Base-by-base conservation (phyloP, 2,888 invertebrate genomes). In the Platycnemis pennipes region DNA sequence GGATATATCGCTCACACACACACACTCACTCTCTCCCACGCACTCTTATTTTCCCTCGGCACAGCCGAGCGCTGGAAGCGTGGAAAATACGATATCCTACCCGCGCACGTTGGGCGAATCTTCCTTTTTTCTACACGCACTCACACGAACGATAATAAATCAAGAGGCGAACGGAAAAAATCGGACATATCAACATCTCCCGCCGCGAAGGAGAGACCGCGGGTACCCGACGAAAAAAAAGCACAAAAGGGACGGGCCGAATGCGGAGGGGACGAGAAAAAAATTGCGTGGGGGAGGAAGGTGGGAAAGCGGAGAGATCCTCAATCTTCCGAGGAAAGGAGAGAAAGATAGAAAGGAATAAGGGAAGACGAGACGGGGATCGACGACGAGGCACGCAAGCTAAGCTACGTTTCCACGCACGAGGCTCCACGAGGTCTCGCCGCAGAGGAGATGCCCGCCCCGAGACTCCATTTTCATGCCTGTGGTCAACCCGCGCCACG, bases 1-100 rank as follows among this genome's bases (percentile, higher is more conserved):
- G 77, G 77, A 77, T 77, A 77, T 77, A 77, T 77, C 77, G 77
- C 77, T 63, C n/a, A n/a, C n/a, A n/a, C n/a, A n/a, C n/a, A n/a
- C n/a, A n/a, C n/a, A n/a, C n/a, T 53, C 53, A 53, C 63, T 63
- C n/a, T n/a, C 63, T n/a, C n/a, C n/a, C n/a, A n/a, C n/a, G 49
- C 49, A 16, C 49, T 49, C 49, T 77, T 77, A 77, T 77, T 77
- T 77, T 77, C n/a, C 77, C 37, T 37, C 13, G 77, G 77, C 31
- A 77, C 77, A 37, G 77, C 77, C 37, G 77, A 37, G 77, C 11
- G 37, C 13, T 13, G 77, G 77, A 31, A n/a, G 77, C 77, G 22
- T 16, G 77, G 77, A 77, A 77, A 77, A 77, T 77, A 77, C 77
- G 77, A 77, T 77, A 77, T 77, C 77, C 77, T 37, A 0, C 69